phyloP scores from a whole-genome alignment of 2,888 invertebrate genomes.

The Melanotus villosus region DNA sequence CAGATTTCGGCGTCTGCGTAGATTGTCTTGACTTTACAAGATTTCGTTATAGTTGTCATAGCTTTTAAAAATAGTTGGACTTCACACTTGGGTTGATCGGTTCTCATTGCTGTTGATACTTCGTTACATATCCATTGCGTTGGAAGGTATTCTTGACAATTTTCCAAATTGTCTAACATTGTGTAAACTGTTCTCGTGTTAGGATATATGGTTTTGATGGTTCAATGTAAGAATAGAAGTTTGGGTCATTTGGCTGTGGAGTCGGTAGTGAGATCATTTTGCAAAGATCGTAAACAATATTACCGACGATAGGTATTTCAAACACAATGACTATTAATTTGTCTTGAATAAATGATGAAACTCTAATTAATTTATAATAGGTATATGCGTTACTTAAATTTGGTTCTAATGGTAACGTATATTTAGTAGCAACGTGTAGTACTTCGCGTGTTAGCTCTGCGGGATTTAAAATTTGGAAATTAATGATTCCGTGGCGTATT shows the following conservation, averaged over 20 bases:
- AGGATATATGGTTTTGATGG: background rate
- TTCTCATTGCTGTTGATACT: background rate
- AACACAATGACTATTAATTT: background rate
- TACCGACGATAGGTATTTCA: background rate
- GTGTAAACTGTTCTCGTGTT: constrained; percentile 4
- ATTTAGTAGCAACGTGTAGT: background rate
- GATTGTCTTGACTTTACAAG: constrained; percentile 1
- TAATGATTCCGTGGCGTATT: background rate
- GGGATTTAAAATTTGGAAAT: background rate
- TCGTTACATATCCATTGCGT: background rate
- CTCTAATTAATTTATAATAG: constrained; percentile 2
- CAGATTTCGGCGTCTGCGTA: background rate
- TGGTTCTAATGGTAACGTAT: background rate
- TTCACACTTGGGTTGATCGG: background rate
- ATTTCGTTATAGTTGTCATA: background rate
- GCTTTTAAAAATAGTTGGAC: background rate
- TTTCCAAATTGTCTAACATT: background rate
- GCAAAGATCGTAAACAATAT: background rate
- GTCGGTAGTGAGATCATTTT: background rate
- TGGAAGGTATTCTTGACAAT: background rate
- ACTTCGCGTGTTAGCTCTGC: background rate
- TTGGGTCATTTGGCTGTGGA: background rate
- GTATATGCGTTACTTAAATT: background rate
- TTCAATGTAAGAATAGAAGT: background rate
- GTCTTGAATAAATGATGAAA: background rate